phyloP scores from a whole-genome alignment of 2,113 vertebrate species.

The Thryonomys swinderianus region DNA sequence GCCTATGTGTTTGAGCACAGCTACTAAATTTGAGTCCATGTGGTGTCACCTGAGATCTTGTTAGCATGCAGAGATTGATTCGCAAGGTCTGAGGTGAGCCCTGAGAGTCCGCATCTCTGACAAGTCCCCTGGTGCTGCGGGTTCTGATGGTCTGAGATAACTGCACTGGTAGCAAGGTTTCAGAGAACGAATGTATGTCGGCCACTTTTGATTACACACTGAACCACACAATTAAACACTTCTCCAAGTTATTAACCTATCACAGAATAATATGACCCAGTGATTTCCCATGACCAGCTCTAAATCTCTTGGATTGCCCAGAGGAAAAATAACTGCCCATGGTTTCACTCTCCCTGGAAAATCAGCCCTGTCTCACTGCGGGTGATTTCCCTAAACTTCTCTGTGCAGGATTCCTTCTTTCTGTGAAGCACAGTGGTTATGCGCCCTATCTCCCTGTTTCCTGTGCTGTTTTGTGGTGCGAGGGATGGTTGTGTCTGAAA shows the following conservation, averaged over 20 bases:
- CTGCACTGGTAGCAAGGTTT: not conserved
- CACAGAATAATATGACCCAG: conserved; percentile 58
- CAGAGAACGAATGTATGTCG: conserved; percentile 55
- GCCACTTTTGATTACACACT: conserved; percentile 63
- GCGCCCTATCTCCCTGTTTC: not conserved
- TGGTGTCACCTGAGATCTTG: not conserved
- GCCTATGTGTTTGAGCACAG: no score
- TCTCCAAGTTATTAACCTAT: conserved; percentile 75
- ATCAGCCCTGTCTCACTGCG: conserved; percentile 4
- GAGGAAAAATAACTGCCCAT: conserved; percentile 54
- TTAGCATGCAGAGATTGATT: conserved; percentile 60
- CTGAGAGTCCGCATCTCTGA: conserved; percentile 36
- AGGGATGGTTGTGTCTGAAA: not conserved
- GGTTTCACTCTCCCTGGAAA: conserved; percentile 61
- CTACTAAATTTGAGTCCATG: not conserved
- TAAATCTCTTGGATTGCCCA: conserved; percentile 66
- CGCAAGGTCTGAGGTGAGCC: not conserved
- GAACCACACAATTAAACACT: conserved; percentile 63
- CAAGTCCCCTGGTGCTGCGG: not conserved
- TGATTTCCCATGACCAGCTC: conserved; percentile 68
- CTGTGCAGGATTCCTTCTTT: not conserved
- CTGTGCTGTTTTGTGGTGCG: not conserved
- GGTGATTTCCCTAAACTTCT: conserved; percentile 21
- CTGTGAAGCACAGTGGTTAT: not conserved
- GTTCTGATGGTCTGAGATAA: not conserved